phyloP scores from a whole-genome alignment of 2,113 vertebrate genomes.

The Motacilla tschutschensis region DNA sequence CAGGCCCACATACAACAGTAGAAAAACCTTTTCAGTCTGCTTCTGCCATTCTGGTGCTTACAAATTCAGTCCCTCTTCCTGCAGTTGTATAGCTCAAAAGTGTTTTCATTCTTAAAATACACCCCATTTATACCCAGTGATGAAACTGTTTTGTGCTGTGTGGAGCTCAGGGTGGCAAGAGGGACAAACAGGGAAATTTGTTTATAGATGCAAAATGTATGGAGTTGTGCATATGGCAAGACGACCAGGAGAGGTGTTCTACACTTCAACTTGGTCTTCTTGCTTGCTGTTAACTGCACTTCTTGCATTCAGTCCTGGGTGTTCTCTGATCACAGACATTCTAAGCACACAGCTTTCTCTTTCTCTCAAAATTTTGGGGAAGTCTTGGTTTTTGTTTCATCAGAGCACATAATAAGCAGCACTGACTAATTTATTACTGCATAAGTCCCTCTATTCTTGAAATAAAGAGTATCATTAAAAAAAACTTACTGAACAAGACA shows the following conservation, averaged over 20 bases:
- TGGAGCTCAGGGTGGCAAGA: background rate
- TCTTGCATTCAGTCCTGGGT: background rate
- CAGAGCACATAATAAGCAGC: background rate
- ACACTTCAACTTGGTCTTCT: background rate
- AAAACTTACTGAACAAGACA: background rate
- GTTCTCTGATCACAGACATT: background rate
- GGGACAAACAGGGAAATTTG: background rate
- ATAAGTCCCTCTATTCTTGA: background rate
- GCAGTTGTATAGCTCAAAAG: background rate
- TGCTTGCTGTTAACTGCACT: background rate
- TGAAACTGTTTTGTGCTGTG: background rate
- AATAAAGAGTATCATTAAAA: background rate
- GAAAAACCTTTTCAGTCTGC: background rate
- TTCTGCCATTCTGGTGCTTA: background rate
- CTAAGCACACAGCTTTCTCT: background rate
- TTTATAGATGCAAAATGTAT: background rate
- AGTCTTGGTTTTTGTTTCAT: background rate
- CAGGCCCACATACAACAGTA: background rate
- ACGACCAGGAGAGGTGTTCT: background rate
- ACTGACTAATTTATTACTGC: background rate
- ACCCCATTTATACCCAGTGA: background rate
- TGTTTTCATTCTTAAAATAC: background rate
- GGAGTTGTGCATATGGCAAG: background rate
- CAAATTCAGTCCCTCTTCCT: background rate
- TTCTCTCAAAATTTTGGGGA: background rate